Evolutionary conservation across 2,797 vertebrate species (phyloP).

Genomic region (Taeniopygia guttata): DNA sequence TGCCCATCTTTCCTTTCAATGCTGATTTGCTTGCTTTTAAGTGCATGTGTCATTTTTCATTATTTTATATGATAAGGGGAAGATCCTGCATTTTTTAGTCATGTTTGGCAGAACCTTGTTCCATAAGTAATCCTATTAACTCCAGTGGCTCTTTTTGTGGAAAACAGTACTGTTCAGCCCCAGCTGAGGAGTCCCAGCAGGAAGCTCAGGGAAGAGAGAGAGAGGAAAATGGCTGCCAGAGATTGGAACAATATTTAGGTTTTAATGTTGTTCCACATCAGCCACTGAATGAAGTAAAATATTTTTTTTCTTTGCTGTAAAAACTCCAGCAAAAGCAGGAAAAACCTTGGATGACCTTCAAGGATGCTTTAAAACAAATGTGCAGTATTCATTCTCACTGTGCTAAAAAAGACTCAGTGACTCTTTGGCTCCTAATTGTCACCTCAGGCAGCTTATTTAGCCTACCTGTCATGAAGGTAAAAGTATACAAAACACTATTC

Average conservation of each 20-base stretch:
- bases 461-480: neutral
- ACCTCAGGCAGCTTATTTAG: constrained; percentile 27
- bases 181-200: neutral
- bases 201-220: neutral
- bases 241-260: neutral
- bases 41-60: neutral
- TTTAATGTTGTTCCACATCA: neutral
- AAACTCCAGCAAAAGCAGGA: neutral
- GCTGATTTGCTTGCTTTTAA: neutral
- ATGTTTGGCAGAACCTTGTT: constrained; percentile 12
- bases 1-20: neutral
- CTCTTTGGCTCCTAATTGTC: constrained; percentile 12
- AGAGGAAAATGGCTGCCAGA: neutral
- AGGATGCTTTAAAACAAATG: neutral
- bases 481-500: neutral
- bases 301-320: neutral
- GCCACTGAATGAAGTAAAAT: neutral
- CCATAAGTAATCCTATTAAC: neutral
- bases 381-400: neutral
- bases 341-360: neutral
- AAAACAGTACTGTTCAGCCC: neutral
- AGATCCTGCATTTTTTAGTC: neutral
- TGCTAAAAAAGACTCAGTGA: neutral
- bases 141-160: neutral
- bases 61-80: neutral